Evolutionary conservation across 2,888 invertebrate species (phyloP).

Genomic region (Pammene fasciana): DNA sequence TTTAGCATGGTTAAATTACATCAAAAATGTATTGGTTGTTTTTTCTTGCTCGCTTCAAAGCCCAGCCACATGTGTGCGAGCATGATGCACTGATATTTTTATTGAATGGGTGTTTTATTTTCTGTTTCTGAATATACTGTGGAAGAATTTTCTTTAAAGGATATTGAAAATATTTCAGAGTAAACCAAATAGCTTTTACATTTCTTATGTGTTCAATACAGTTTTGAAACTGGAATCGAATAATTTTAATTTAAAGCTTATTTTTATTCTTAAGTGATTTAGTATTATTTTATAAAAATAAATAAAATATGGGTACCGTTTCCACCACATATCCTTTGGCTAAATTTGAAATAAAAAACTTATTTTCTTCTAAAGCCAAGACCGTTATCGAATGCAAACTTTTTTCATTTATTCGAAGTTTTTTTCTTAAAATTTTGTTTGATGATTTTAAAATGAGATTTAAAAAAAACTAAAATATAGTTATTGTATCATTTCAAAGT

Average conservation of each 20-base stretch:
- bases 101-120: not conserved
- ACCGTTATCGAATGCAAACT: no score
- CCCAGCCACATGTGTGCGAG: not conserved
- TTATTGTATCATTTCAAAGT: no score
- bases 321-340: no score
- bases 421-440: no score
- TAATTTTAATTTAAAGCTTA: not conserved
- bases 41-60: no score
- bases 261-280: not conserved
- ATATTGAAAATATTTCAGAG: conserved; percentile 14
- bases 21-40: not conserved
- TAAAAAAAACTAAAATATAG: no score
- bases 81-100: not conserved
- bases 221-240: not conserved
- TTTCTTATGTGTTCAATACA: conserved; percentile 8
- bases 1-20: not conserved
- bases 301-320: no score
- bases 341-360: no score
- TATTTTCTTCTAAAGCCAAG: no score
- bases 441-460: no score
- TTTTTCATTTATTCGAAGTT: no score
- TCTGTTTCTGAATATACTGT: not conserved
- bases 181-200: conserved; percentile 6
- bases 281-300: not conserved
- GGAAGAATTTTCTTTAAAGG: not conserved